Evolutionary conservation across 35 echinoderm and acorn worm genomes (phyloP), one percentile per base, ranked within the genome.

Genomic region (Apostichopus japonicus): DNA sequence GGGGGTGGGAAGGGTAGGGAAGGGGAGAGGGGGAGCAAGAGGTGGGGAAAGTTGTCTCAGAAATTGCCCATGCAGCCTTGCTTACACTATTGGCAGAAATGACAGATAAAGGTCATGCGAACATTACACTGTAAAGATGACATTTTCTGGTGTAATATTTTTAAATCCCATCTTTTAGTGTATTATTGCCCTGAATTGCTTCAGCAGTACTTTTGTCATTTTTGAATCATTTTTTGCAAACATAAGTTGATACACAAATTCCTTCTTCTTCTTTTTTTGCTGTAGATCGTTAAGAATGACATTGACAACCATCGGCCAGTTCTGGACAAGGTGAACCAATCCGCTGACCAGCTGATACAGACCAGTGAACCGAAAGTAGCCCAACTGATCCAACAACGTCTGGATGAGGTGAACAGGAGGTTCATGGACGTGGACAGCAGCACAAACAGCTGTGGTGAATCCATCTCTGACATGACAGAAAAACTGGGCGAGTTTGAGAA

Each of bases 271-370:
- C 1, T 80, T 80, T 24, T 53, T 19, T 10, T 1, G 13, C 78
- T 53, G 33, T 13, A 99, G 97, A 94, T 96, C 83, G 76, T 99
- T 9, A 95, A 99, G 44, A 94, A 92, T 57, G 97, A 99, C 78
- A 92, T 96, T 78, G 95, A 96, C 92, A 99, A 96, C 92, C 97
- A 99, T 65, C 87, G 88, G 2, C 97, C 97, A 25, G 86, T 96
- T 19, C 92, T 99, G 79, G 94, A 99, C 56, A 89, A 93, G 15
- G 83, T 99, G 77, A 92, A 91, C 22, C 76, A 94, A 75, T 89
- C 91, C 15, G 93, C 95, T 19, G 93, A 79, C 27, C 92, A 96
- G 54, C 92, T 98, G 63, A 98, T 95, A 54, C 52, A 89, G 76
- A 93, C 61, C 53, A 98, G 94, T 54, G 96, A 98, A 73, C 94